phyloP scores from a whole-genome alignment of 2,113 vertebrate genomes.

The Strix aluco region DNA sequence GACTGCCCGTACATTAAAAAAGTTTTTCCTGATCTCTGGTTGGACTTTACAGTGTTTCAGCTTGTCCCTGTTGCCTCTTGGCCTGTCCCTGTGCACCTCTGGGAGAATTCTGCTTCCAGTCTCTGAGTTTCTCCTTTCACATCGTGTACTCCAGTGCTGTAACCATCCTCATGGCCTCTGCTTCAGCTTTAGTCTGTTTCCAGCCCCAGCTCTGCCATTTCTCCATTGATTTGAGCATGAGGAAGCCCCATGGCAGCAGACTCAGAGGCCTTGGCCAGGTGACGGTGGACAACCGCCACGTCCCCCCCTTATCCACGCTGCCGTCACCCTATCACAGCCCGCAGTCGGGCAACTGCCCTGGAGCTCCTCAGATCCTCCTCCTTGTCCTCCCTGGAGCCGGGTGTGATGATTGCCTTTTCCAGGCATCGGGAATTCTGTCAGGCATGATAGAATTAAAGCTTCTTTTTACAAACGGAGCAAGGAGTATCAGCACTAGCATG shows the following conservation, averaged over 20 bases:
- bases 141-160: accelerated
- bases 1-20: not conserved
- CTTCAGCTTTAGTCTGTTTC: not conserved
- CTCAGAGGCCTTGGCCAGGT: not conserved
- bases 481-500: too few relatives aligned
- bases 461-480: accelerated
- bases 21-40: not conserved
- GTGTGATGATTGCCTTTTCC: not conserved
- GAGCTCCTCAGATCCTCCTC: not conserved
- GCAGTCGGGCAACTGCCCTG: not conserved
- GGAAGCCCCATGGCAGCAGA: not conserved
- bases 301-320: accelerated
- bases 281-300: accelerated
- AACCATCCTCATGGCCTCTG: accelerated
- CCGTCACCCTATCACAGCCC: accelerated
- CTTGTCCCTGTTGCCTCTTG: not conserved
- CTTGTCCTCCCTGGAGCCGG: not conserved
- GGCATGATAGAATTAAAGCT: not conserved
- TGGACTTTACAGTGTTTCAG: accelerated
- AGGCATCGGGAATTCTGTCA: accelerated
- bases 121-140: not conserved
- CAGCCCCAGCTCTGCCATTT: not conserved
- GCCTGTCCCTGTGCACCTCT: not conserved
- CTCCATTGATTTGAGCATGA: not conserved
- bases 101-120: not conserved